Percentiles rank a stretch among this genome's conserved stretches.
These are phyloP conservation scores for Entelurus aequoreus DNA, from an alignment of 2,113 vertebrate species.

Conservation along the genomic window DNA sequence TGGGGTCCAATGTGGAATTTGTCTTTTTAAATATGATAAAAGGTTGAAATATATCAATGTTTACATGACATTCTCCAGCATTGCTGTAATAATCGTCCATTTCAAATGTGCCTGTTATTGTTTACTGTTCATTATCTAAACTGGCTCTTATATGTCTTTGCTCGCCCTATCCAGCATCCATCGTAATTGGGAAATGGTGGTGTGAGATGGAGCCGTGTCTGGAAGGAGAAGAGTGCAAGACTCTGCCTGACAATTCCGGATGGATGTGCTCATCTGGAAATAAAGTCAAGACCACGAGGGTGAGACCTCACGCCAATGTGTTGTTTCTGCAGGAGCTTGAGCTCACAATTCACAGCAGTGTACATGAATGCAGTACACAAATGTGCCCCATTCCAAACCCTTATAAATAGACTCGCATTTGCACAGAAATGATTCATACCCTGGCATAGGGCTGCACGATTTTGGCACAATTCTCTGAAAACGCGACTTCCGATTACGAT, in stretches of 20 bases:
- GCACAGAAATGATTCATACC: background rate
- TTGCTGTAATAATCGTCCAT: background rate
- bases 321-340: background rate
- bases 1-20: too few relatives aligned
- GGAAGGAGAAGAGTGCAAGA: conserved; percentile 97
- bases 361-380: background rate
- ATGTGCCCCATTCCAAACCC: background rate
- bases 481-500: too few relatives aligned
- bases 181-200: conserved; percentile 98
- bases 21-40: too few relatives aligned
- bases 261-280: conserved; percentile 98
- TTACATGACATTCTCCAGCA: background rate
- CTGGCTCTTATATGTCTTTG: conserved; percentile 14
- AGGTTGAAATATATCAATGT: too few relatives aligned
- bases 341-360: background rate
- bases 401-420: background rate
- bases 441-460: background rate
- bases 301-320: conserved; percentile 66
- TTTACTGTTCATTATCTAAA: conserved; percentile 20
- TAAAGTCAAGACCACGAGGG: conserved; percentile 98
- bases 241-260: conserved; percentile 93
- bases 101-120: background rate
- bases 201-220: conserved; percentile 98
- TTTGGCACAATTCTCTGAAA: too few relatives aligned
- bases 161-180: conserved; percentile 77